Conservation (phyloP, 2,888 invertebrate species). For the Chloroclysta siterata region DNA sequence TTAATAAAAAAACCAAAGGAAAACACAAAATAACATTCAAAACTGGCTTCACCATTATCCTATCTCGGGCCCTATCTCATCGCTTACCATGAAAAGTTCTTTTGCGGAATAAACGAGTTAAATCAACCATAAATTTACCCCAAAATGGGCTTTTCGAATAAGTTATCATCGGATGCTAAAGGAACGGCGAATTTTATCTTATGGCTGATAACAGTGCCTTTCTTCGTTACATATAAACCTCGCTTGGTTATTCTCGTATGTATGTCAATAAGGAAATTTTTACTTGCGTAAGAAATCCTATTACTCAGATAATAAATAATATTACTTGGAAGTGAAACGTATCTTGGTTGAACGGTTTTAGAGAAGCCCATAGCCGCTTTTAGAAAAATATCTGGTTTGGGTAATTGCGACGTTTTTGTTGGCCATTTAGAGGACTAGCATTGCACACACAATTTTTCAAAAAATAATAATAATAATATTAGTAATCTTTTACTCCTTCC, state of each 20-base stretch:
- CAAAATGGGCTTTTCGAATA: constrained; percentile 72
- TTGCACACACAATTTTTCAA: too few species aligned
- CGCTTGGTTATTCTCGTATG: constrained; percentile 19
- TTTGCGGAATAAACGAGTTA: constrained; percentile 71
- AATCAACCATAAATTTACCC: constrained; percentile 74
- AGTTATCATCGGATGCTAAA: constrained; percentile 77
- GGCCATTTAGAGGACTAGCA: too few species aligned
- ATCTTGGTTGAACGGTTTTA: too few species aligned
- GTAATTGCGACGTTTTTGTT: too few species aligned
- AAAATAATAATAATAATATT: too few species aligned
- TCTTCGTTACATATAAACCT: constrained; percentile 36
- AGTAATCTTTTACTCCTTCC: too few species aligned
- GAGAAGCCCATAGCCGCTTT: too few species aligned
- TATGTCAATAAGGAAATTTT: constrained; percentile 28
- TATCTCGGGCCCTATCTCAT: constrained; percentile 55
- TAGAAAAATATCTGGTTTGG: too few species aligned
- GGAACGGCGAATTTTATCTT: constrained; percentile 68
- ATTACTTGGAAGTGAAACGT: too few species aligned
- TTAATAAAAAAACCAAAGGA: constrained; percentile 36
- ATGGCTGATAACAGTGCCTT: constrained; percentile 55
- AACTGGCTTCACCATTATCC: constrained; percentile 49
- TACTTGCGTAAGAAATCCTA: constrained; percentile 15
- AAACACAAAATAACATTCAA: constrained; percentile 41
- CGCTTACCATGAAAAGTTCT: constrained; percentile 61
- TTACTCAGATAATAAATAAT: not conserved